A percentile compares a stretch with the other conserved stretches of the same genome.
phyloP scores from a whole-genome alignment of 2,888 invertebrate genomes.

The Cerastis rubricosa region DNA sequence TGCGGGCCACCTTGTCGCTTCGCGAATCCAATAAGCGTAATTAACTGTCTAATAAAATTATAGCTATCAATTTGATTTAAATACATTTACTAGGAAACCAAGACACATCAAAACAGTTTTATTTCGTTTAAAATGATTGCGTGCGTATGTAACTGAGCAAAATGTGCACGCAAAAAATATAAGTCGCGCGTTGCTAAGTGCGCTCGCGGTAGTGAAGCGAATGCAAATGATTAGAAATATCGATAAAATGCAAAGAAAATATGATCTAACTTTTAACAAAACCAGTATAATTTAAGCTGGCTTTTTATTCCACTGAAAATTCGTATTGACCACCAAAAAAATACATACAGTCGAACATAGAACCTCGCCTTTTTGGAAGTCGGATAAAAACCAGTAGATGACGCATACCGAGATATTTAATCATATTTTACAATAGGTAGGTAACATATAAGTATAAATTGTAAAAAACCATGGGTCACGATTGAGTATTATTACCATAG shows the following conservation, averaged over 20 bases:
- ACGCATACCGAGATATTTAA: neutral
- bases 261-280: neutral
- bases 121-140: slow-evolving; percentile 36
- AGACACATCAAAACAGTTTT: slow-evolving; percentile 8
- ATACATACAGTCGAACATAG: too few species aligned
- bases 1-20: too few species aligned
- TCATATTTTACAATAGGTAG: slow-evolving; percentile 1
- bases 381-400: neutral
- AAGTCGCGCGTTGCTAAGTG: slow-evolving; percentile 28
- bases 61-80: neutral
- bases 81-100: slow-evolving; percentile 6
- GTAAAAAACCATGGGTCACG: neutral
- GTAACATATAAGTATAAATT: too few species aligned
- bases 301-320: neutral
- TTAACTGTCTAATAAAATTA: neutral
- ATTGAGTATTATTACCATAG: too few species aligned
- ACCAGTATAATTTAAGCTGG: neutral
- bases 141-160: slow-evolving; percentile 13
- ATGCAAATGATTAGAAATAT: neutral
- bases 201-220: slow-evolving; percentile 17
- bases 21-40: too few species aligned
- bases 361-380: too few species aligned
- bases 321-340: neutral
- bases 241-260: neutral
- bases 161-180: slow-evolving; percentile 23